These are phyloP conservation scores for Nomada goodeniana DNA, from an alignment of 2,888 invertebrate genomes.

Conservation along the genomic window DNA sequence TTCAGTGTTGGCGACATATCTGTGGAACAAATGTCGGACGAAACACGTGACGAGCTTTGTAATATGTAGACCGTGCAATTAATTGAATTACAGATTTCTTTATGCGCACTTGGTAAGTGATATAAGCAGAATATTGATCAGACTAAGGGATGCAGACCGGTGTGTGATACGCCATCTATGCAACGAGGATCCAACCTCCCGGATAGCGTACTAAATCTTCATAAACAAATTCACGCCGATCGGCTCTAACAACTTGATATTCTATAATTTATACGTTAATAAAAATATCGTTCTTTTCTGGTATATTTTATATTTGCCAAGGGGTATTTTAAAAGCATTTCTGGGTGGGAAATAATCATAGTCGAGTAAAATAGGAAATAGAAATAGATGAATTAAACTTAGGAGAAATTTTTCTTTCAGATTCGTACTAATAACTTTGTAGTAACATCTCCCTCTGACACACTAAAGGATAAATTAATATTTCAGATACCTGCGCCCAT, in stretches of 20 bases:
- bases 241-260: not conserved
- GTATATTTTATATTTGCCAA: too few species aligned
- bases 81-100: constrained; percentile 56
- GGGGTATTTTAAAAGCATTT: too few species aligned
- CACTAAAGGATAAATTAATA: too few species aligned
- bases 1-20: not conserved
- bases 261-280: not conserved
- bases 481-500: too few species aligned
- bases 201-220: constrained; percentile 1
- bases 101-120: constrained; percentile 67
- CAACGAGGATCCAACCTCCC: constrained; percentile 57
- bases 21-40: not conserved
- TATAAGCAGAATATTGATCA: constrained; percentile 73
- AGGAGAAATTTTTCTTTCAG: too few species aligned
- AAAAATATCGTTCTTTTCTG: not conserved
- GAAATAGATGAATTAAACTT: too few species aligned
- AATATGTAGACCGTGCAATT: not conserved
- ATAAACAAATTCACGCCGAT: not conserved
- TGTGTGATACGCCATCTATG: constrained; percentile 75
- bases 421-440: too few species aligned
- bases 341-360: too few species aligned
- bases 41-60: not conserved
- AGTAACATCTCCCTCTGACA: too few species aligned
- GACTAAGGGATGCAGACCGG: constrained; percentile 67
- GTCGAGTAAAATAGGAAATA: too few species aligned